These are phyloP conservation scores for Aramus guarauna DNA, from an alignment of 2,113 vertebrate species.

Conservation along the genomic window DNA sequence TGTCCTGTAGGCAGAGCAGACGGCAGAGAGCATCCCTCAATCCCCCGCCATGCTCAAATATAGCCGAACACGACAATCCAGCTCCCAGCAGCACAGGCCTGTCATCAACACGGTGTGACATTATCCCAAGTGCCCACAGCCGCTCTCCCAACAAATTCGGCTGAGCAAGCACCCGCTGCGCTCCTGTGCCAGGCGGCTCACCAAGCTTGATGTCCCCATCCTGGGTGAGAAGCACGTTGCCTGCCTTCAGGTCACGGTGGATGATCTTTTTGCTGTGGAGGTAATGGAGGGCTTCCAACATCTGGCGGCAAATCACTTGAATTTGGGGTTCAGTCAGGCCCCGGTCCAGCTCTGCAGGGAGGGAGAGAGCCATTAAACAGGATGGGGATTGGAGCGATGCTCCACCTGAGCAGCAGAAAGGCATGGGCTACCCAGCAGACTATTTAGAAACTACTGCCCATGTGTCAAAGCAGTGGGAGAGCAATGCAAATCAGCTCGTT, in stretches of 20 bases:
- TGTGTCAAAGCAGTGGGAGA: background rate
- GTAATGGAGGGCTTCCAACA: conserved; percentile 90
- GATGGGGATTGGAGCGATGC: rapidly evolving
- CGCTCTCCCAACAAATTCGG: rapidly evolving
- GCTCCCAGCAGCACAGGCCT: background rate
- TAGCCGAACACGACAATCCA: rapidly evolving
- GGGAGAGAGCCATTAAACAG: background rate
- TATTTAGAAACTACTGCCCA: background rate
- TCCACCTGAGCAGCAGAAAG: background rate
- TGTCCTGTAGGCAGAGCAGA: background rate
- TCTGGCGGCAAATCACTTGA: conserved; percentile 90
- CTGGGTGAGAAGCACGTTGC: conserved; percentile 91
- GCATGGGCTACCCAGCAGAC: background rate
- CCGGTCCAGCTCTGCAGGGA: conserved; percentile 86
- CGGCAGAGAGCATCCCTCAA: background rate
- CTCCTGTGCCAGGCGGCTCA: conserved; percentile 44
- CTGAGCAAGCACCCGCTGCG: rapidly evolving
- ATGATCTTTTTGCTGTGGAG: conserved; percentile 95
- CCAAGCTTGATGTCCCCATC: conserved; percentile 95
- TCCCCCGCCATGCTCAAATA: rapidly evolving
- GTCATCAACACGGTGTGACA: rapidly evolving
- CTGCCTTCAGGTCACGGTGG: conserved; percentile 96
- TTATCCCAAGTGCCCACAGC: rapidly evolving
- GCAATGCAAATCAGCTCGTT: background rate
- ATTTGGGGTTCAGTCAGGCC: conserved; percentile 92